Conservation (phyloP, 2,797 vertebrate species). For the Danio choprae region DNA sequence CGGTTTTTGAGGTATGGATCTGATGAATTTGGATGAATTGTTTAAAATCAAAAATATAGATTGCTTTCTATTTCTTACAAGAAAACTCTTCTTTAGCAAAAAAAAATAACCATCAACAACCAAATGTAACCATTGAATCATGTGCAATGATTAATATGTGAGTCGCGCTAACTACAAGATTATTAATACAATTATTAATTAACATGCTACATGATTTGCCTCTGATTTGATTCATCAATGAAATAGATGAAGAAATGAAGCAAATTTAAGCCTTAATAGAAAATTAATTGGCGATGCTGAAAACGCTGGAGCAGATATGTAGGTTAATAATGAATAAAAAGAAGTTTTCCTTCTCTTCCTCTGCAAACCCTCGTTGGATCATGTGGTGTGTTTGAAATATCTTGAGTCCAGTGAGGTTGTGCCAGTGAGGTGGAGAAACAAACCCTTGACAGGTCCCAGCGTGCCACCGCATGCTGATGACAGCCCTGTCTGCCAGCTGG, state of each 20-base stretch:
- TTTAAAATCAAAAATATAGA: no score
- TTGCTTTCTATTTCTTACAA: no score
- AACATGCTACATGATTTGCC: slow-evolving; percentile 13
- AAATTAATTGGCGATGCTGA: neutral
- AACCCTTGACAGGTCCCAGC: slow-evolving; percentile 54
- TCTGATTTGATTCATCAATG: slow-evolving; percentile 26
- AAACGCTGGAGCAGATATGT: neutral
- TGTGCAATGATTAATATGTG: neutral
- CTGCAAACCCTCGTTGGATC: slow-evolving; percentile 23
- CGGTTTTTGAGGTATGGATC: no score
- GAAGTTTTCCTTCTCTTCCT: neutral
- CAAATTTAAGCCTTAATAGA: slow-evolving; percentile 28
- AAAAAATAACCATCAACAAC: no score
- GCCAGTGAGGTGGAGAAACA: slow-evolving; percentile 41
- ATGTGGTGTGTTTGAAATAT: slow-evolving; percentile 43
- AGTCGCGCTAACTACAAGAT: slow-evolving; percentile 11
- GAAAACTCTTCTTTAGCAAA: no score
- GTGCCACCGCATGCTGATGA: slow-evolving; percentile 56
- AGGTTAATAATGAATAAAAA: slow-evolving; percentile 1
- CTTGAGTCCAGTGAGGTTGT: slow-evolving; percentile 39
- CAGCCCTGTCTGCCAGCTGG: slow-evolving; percentile 38
- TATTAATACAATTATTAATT: slow-evolving; percentile 32
- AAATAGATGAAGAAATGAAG: slow-evolving; percentile 20
- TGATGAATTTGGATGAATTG: no score
- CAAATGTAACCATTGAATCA: neutral